These are phyloP conservation scores for silkworm (Bombyx mori) DNA, from an alignment of 1,140 invertebrate genomes.

Conservation along the genomic window DNA sequence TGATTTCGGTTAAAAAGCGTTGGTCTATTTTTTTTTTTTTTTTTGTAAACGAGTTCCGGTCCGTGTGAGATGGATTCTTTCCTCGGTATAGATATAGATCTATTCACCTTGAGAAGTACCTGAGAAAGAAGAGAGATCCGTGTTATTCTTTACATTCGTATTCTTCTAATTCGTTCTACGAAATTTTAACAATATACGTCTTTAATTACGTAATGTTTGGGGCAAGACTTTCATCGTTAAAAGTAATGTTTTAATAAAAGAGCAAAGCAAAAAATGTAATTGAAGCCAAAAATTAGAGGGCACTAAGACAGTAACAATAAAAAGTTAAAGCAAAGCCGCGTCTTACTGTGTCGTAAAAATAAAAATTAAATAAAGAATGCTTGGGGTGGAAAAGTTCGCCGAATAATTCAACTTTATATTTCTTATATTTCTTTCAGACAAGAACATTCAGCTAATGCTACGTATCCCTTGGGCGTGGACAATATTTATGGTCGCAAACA, in stretches of 20 bases:
- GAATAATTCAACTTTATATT: too few species aligned
- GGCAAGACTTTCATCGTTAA: constrained; percentile 38
- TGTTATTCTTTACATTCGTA: constrained; percentile 16
- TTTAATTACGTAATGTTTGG: constrained; percentile 2
- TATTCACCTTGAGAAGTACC: constrained; percentile 71
- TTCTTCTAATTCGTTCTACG: constrained; percentile 2
- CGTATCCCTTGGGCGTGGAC: too few species aligned
- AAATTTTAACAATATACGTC: not conserved
- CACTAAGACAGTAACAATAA: constrained; percentile 67
- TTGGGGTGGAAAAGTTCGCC: constrained; percentile 56
- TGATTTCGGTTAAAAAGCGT: constrained; percentile 63
- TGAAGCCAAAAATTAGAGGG: constrained; percentile 67
- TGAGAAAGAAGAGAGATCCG: constrained; percentile 60
- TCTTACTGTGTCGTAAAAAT: constrained; percentile 70
- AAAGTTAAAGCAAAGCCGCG: constrained; percentile 66
- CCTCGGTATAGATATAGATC: constrained; percentile 59
- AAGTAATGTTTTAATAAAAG: constrained; percentile 63
- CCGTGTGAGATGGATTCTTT: constrained; percentile 46
- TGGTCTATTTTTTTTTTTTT: constrained; percentile 43
- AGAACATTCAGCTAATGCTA: too few species aligned
- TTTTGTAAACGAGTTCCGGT: constrained; percentile 61
- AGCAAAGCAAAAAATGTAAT: constrained; percentile 53
- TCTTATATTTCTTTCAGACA: too few species aligned
- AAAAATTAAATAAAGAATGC: constrained; percentile 70
- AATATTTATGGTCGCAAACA: too few species aligned